Base-by-base conservation (phyloP, 2,888 invertebrate species). In the Acronicta psi region DNA sequence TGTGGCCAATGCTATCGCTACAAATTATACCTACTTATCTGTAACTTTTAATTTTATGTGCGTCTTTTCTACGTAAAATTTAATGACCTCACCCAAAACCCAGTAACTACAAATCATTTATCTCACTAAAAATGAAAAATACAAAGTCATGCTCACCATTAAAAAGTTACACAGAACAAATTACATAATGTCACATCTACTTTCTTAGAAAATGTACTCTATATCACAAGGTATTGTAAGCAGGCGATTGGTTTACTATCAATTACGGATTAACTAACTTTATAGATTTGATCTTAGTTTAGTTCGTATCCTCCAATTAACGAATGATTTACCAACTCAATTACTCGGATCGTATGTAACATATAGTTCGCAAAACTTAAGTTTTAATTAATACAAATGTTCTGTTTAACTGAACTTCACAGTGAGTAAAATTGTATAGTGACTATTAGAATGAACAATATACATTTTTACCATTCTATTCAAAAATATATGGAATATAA, bases 251-350 rank as follows among this genome's bases (percentile, higher is more conserved):
- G 66, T 66, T 65, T 64, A 34, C 65, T 66, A 68, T 68, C 62
- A 73, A 76, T 77, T 70, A 64, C 50, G 56, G 61, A 73, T 66
- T 70, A 73, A 42, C 59, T 62, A 69, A 72, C 61, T 75, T 66
- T 56, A 57, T 60, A 55, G 53, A 66, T 63, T 44, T 51, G 40
- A 69, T 62, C 54, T 56, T 50, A 52, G 55, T 56, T 58, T 43
- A 41, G 62, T 62, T 55, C 42, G 17, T 57, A 50, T 70, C 43
- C 54, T 54, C 45, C 46, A 69, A 57, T 56, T 69, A 60, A 25
- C 34, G n/a, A 52, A 55, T 65, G 45, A 55, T 59, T 52, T 49
- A 46, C 44, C 11, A 17, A 50, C 38, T 60, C 42, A 49, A 65
- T 65, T 52, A 52, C 41, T 18, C 14, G n/a, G 40, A 50, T 42